Percentiles rank a stretch among this genome's conserved stretches.
Conservation (phyloP, 2,113 vertebrate species). For the Riparia riparia region DNA sequence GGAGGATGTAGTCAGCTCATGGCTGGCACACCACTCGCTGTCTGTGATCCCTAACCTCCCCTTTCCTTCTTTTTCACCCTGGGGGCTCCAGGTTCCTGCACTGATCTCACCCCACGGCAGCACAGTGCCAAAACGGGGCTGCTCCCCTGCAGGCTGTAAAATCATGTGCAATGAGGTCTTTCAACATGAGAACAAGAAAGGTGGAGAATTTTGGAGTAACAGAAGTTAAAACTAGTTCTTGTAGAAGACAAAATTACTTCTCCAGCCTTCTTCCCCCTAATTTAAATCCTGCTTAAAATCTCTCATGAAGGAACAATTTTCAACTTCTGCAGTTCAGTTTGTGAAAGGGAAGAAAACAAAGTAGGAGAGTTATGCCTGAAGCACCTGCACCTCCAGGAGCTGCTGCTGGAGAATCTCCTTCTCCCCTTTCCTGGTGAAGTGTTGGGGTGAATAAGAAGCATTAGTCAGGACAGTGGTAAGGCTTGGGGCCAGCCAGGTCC, state of each 20-base stretch:
- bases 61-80: neutral
- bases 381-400: neutral
- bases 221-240: neutral
- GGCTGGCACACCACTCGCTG: neutral
- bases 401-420: neutral
- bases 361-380: neutral
- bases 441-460: neutral
- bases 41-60: neutral
- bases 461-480: neutral
- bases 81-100: neutral
- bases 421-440: fast-evolving
- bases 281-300: neutral
- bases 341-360: neutral
- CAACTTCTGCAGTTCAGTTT: neutral
- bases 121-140: neutral
- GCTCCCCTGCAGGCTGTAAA: neutral
- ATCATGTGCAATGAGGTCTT: neutral
- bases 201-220: neutral
- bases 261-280: neutral
- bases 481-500: neutral
- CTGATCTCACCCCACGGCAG: neutral
- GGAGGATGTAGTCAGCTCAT: neutral
- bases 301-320: neutral
- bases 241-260: neutral
- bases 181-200: neutral